Evolutionary conservation across 1,140 invertebrate species (phyloP), one percentile per base, ranked within the genome.

Genomic region (Zeugodacus cucurbitae): DNA sequence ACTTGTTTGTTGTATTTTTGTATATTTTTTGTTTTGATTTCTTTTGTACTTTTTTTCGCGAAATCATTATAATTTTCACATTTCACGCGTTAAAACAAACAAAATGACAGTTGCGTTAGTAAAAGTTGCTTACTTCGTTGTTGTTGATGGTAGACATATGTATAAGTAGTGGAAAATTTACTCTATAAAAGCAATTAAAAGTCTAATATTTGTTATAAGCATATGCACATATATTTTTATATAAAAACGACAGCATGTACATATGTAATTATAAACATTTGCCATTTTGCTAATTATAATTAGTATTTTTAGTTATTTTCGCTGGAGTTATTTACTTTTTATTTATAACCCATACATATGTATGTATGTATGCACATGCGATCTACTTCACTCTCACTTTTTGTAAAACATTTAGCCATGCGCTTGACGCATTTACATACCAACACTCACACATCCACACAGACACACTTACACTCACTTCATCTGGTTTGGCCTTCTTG

Each of bases 51-150:
- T 67, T 67, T 67, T 67, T 67, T 67, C 62, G 62, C 62, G 29
- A 67, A 34, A 67, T 67, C n/a, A 67, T 67, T 32, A 67, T 67
- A 67, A 67, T 67, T 67, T 67, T 67, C 29, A 67, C 62, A 67
- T 67, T 14, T 29, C 62, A 17, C 11, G 0, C 62, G 62, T 11
- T 14, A 17, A 67, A 67, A n/a, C 59, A 62, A 62, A n/a, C n/a
- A n/a, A n/a, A n/a, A 67, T 32, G 29, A 29, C 26, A 67, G 29
- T 67, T 32, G 62, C 62, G 10, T 7, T 4, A 3, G 11, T 32
- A 32, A 67, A 67, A 67, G 14, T 29, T 67, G 26, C 14, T 62
- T 14, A 17, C 11, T 32, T 11, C 32, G 62, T 5, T 20, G 29
- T 29, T 29, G 62, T 4, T 67, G 62, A 26, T 67, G 11, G 26